phyloP scores from a whole-genome alignment of 2,113 vertebrate genomes.

The Callorhinus ursinus region DNA sequence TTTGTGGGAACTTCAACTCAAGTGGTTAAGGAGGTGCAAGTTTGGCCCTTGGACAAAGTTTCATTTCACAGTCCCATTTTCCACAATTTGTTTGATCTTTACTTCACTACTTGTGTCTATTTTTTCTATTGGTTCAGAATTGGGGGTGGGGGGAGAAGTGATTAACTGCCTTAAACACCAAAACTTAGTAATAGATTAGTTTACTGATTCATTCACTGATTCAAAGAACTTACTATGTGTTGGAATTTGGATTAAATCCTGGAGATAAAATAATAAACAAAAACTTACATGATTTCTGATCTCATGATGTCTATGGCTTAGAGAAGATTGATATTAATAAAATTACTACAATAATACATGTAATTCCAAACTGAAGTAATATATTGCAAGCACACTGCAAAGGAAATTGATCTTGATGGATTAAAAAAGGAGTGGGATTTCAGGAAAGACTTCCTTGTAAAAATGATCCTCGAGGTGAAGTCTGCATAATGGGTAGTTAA shows the following conservation, averaged over 20 bases:
- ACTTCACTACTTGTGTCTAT: neutral
- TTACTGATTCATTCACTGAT: neutral
- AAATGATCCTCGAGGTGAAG: neutral
- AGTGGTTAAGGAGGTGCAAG: neutral
- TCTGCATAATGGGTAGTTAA: neutral
- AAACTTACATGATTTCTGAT: neutral
- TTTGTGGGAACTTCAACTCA: neutral
- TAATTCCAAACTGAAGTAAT: neutral
- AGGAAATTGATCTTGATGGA: neutral
- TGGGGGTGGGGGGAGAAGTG: neutral
- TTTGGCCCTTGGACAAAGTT: neutral
- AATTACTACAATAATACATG: neutral
- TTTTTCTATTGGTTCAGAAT: neutral
- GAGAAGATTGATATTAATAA: neutral
- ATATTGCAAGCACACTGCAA: neutral
- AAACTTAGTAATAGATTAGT: neutral
- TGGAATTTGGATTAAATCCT: neutral
- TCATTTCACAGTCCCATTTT: neutral
- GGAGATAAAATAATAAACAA: neutral
- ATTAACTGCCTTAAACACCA: neutral
- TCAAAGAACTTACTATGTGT: neutral
- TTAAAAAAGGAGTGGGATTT: neutral
- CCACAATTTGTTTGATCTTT: neutral
- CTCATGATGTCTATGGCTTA: neutral
- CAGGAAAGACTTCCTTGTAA: neutral